phyloP scores from a whole-genome alignment of 2,797 vertebrate species.

The Alauda arvensis region DNA sequence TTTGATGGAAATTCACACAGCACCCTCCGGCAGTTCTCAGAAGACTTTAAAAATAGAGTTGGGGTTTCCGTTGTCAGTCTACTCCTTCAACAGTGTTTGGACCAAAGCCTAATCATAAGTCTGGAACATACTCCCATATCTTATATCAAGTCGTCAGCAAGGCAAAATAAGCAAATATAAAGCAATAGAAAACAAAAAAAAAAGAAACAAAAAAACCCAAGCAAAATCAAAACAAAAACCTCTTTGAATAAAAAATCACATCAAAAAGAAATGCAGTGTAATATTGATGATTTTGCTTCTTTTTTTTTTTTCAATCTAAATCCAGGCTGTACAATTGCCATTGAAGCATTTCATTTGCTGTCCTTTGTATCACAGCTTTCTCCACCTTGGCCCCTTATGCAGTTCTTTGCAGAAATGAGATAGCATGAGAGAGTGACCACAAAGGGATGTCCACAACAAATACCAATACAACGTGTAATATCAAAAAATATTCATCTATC shows the following conservation, averaged over 20 bases:
- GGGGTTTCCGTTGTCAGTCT: conserved; percentile 69
- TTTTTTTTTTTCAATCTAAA: background rate
- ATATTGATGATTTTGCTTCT: background rate
- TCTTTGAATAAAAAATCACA: background rate
- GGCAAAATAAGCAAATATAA: background rate
- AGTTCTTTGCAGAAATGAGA: background rate
- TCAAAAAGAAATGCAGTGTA: background rate
- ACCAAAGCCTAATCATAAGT: conserved; percentile 43
- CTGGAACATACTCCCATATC: conserved; percentile 50
- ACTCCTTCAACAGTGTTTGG: conserved; percentile 26
- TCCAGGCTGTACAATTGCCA: background rate
- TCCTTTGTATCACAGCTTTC: background rate
- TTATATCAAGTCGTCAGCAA: conserved; percentile 43
- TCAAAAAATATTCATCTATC: background rate
- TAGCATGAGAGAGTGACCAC: background rate
- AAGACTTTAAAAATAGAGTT: conserved; percentile 81
- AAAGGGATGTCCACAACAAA: background rate
- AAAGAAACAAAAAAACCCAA: too few species aligned
- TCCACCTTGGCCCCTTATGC: accelerated
- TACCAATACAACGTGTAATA: background rate
- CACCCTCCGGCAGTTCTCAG: conserved; percentile 66
- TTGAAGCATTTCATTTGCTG: background rate
- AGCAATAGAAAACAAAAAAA: background rate
- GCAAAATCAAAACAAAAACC: background rate
- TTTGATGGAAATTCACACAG: conserved; percentile 79